A percentile compares a stretch with the other conserved stretches of the same genome.
Evolutionary conservation across 2,113 vertebrate species (phyloP).

Genomic region (Anarrhichthys ocellatus): DNA sequence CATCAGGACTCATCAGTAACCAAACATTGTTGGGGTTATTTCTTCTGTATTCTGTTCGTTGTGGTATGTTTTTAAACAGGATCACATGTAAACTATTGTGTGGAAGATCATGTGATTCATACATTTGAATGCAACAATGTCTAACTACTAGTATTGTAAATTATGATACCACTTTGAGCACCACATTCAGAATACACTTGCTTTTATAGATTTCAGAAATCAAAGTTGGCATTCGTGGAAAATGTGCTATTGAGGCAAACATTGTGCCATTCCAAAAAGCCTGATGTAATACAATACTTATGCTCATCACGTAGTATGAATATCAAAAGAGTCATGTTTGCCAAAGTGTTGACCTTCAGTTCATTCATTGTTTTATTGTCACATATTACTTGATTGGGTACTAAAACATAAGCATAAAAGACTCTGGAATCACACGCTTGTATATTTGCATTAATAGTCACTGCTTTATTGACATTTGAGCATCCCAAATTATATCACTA

Average conservation of each 20-base stretch:
- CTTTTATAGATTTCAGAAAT: neutral
- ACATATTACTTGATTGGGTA: slow-evolving; percentile 26
- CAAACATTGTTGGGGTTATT: neutral
- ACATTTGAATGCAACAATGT: neutral
- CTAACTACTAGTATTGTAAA: neutral
- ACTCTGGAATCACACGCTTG: slow-evolving; percentile 36
- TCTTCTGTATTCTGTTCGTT: neutral
- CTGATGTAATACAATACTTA: slow-evolving; percentile 16
- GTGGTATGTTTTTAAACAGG: neutral
- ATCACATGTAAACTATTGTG: neutral
- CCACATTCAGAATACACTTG: neutral
- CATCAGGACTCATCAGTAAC: slow-evolving; percentile 4
- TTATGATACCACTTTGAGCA: neutral
- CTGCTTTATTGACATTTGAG: slow-evolving; percentile 26
- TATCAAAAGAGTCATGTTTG: slow-evolving; percentile 17
- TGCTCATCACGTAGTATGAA: slow-evolving; percentile 43
- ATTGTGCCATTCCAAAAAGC: neutral
- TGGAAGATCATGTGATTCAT: neutral
- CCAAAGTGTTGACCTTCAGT: slow-evolving; percentile 27
- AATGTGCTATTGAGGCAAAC: neutral
- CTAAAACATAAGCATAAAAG: slow-evolving; percentile 29
- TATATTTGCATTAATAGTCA: slow-evolving; percentile 40
- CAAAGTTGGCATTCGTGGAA: neutral
- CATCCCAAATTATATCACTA: slow-evolving; percentile 26
- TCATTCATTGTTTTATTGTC: slow-evolving; percentile 13